Base-by-base conservation (phyloP, 1,140 invertebrate genomes). In the Zophobas atratus region DNA sequence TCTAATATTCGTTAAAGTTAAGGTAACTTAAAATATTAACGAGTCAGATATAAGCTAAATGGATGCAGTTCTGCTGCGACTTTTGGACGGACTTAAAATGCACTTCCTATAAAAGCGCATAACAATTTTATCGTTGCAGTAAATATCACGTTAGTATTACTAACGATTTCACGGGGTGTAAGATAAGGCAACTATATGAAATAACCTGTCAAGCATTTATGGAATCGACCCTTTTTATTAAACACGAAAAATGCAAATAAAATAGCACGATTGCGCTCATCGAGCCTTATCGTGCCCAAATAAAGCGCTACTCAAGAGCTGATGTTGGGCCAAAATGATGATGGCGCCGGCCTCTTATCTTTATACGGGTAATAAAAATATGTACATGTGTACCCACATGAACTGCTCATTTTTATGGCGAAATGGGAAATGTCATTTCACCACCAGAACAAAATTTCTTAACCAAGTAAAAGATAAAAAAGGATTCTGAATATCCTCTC, bases 161-260 rank as follows among this genome's bases (percentile, higher is more conserved):
- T 67, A 67, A 67, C 20, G 20, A 20, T 20, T 20, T 20, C 20
- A 67, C 60, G 38, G 60, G 38, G 39, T 43, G 33, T 43, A 67
- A 32, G 60, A 67, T 67, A 67, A n/a, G 60, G 60, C 38, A 43
- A 43, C 60, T 67, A 36, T 46, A 67, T 39, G 38, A 67, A 67
- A 67, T 67, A 67, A 67, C 60, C 60, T 67, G 60, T 67, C 60
- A 67, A 67, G 60, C 43, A 67, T 67, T 67, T 67, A 67, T 67
- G 41, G 60, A 67, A 67, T 67, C 60, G 60, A 67, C 60, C 60
- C 33, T 39, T 67, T 67, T 67, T 67, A 33, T 41, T 43, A 67
- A 67, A 38, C 60, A 67, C 38, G 60, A 67, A 67, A 41, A 67
- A 67, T 43, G 60, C 60, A 67, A 67, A 67, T 67, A 67, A 67